These are phyloP conservation scores for Diplolepis rosae DNA, from an alignment of 2,888 invertebrate species.

Conservation along the genomic window DNA sequence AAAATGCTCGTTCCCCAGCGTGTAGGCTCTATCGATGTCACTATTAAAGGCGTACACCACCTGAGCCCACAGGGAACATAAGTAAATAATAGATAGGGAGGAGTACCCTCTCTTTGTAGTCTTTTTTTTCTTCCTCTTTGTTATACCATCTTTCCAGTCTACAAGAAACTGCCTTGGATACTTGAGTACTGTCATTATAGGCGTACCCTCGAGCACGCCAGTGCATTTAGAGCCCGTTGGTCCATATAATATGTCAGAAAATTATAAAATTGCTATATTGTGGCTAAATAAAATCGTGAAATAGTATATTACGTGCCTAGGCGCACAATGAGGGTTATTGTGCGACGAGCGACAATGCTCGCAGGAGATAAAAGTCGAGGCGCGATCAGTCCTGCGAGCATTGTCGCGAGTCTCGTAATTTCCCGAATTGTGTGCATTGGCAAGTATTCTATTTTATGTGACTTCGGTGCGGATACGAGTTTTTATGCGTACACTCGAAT, in stretches of 20 bases:
- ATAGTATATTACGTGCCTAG: no score
- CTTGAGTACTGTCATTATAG: conserved; percentile 24
- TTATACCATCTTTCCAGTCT: conserved; percentile 29
- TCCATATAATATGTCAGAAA: conserved; percentile 25
- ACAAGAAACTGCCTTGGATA: conserved; percentile 25
- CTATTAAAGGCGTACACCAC: conserved; percentile 51
- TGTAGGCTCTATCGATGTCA: conserved; percentile 48
- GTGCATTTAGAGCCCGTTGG: conserved; percentile 25
- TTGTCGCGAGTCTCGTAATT: no score
- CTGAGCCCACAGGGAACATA: conserved; percentile 54
- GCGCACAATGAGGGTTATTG: no score
- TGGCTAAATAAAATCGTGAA: conserved; percentile 11
- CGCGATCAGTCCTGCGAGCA: no score
- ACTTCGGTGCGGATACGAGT: no score
- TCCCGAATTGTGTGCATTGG: no score
- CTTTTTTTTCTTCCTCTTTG: conserved; percentile 12
- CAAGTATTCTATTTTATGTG: no score
- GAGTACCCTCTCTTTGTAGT: conserved; percentile 23
- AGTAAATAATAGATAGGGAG: conserved; percentile 57
- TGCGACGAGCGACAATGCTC: no score
- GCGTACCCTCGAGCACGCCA: conserved; percentile 27
- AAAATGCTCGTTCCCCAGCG: conserved; percentile 52
- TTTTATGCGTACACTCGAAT: no score
- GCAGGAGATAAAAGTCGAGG: no score
- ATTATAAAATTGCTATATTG: conserved; percentile 23